phyloP scores from a whole-genome alignment of 2,113 vertebrate species.

The Pygoscelis antarcticus region DNA sequence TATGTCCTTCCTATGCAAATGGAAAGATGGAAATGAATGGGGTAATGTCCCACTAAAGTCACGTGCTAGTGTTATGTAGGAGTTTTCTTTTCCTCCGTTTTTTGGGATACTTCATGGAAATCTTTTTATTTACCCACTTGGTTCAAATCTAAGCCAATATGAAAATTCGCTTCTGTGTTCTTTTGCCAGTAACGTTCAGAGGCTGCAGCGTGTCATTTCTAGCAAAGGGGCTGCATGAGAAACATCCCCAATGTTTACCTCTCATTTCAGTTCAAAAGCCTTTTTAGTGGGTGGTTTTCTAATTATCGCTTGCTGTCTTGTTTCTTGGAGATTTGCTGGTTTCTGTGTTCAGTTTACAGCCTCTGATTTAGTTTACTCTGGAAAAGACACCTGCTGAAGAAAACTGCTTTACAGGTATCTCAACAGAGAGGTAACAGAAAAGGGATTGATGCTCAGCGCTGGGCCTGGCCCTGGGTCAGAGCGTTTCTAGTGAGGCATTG shows the following conservation, averaged over 20 bases:
- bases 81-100: not conserved
- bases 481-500: not conserved
- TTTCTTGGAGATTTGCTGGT: not conserved
- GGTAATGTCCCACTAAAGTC: not conserved
- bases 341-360: not conserved
- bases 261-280: not conserved
- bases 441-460: not conserved
- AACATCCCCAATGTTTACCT: not conserved
- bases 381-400: not conserved
- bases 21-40: not conserved
- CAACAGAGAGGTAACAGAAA: not conserved
- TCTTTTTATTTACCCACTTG: not conserved
- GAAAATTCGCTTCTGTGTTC: not conserved
- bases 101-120: not conserved
- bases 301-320: not conserved
- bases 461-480: too few relatives aligned
- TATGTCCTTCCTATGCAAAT: not conserved
- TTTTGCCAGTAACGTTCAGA: not conserved
- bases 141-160: not conserved
- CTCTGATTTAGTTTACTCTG: not conserved
- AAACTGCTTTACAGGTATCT: not conserved
- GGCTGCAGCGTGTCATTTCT: not conserved
- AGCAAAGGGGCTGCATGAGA: not conserved
- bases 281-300: not conserved
- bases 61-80: not conserved